These are phyloP conservation scores for Hyposmocoma kahamanoa DNA, from an alignment of 1,140 invertebrate genomes.

Conservation along the genomic window DNA sequence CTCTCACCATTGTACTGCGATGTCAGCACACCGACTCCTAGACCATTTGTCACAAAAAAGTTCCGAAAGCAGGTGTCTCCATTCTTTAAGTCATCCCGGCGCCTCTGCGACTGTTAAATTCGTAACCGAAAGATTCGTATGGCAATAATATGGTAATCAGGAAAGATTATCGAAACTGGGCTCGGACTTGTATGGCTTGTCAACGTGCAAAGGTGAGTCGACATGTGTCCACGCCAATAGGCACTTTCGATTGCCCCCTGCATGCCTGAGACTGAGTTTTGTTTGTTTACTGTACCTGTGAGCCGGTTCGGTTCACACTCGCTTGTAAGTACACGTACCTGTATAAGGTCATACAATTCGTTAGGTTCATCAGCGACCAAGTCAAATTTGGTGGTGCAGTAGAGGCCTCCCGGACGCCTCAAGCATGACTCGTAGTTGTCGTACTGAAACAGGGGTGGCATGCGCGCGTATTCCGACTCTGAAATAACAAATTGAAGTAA, in stretches of 20 bases:
- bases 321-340: slow-evolving; percentile 11
- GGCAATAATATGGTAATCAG: not conserved
- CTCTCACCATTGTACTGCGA: too few species aligned
- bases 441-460: slow-evolving; percentile 57
- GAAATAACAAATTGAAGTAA: too few species aligned
- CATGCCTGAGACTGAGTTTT: not conserved
- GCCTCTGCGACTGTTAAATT: too few species aligned
- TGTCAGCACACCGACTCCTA: too few species aligned
- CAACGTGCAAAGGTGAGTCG: not conserved
- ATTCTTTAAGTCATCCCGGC: too few species aligned
- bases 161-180: not conserved
- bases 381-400: slow-evolving; percentile 57
- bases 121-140: too few species aligned
- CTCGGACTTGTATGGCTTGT: not conserved
- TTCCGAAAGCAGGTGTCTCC: too few species aligned
- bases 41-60: too few species aligned
- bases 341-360: slow-evolving; percentile 37
- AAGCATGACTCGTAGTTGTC: slow-evolving; percentile 65
- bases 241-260: too few species aligned
- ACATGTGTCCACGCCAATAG: too few species aligned
- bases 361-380: slow-evolving; percentile 33
- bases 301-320: not conserved
- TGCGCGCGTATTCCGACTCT: slow-evolving; percentile 41
- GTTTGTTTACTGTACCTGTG: not conserved
- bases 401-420: slow-evolving; percentile 22